Conservation (phyloP, 1,140 invertebrate genomes). For the Sitophilus oryzae region DNA sequence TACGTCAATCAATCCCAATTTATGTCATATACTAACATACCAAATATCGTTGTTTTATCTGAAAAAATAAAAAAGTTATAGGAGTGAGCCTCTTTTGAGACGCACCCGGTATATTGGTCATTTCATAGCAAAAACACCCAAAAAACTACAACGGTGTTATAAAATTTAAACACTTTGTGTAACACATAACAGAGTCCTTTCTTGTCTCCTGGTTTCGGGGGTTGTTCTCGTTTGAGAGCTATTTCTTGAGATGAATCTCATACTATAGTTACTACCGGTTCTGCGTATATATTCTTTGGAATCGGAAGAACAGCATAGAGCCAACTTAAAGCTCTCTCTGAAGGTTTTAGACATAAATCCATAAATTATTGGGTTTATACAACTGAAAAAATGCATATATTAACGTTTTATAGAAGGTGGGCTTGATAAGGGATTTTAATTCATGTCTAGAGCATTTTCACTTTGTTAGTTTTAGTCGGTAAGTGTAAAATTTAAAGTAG, state of each 20-base stretch:
- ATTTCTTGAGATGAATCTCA: conserved; percentile 33
- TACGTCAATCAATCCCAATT: no score
- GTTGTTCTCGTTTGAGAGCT: conserved; percentile 37
- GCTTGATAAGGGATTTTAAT: background rate
- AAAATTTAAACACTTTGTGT: background rate
- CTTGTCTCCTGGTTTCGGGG: conserved; percentile 33
- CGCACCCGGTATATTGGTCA: no score
- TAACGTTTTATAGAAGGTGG: background rate
- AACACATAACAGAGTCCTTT: conserved; percentile 13
- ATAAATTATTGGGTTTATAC: conserved; percentile 73
- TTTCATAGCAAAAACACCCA: no score
- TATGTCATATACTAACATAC: no score
- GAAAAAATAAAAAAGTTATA: no score
- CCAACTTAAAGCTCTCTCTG: conserved; percentile 54
- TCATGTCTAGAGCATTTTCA: background rate
- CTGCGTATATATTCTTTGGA: conserved; percentile 8
- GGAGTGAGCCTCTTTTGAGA: no score
- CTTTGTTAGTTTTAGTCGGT: no score
- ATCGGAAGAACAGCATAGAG: conserved; percentile 35
- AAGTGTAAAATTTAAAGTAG: no score
- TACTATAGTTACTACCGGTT: conserved; percentile 31
- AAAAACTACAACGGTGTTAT: no score
- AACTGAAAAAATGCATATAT: conserved; percentile 48
- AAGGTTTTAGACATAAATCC: conserved; percentile 79
- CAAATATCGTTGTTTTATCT: no score